Evolutionary conservation across 1,140 invertebrate species (phyloP), one percentile per base, ranked within the genome.

Genomic region (Ctenoplectra terminalis): DNA sequence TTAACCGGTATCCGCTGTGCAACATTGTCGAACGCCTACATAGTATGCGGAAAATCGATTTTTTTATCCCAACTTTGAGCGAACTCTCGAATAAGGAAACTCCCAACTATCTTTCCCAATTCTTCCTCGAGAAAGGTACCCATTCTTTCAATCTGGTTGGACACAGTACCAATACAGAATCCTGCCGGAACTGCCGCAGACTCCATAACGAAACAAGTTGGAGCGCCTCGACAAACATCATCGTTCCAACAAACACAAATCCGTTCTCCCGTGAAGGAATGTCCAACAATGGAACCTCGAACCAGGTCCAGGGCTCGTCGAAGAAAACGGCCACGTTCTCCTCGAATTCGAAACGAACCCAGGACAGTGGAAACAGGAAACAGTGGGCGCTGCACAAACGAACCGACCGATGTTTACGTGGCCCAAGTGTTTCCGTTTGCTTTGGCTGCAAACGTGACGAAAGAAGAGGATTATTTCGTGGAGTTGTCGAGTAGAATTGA

Each of bases 391-490:
- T 63, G 20, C 31, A 20, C 13, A 52, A 37, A 37, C 69, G 69
- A 40, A 15, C 50, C 34, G 20, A 29, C 31, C 50, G 48, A 23
- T 71, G 50, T 71, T 71, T 71, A 40, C 50, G 3, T 1, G n/a
- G n/a, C 4, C 40, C 9, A 15, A 29, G n/a, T 29, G 64, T 31
- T 67, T 43, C n/a, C 37, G 37, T 34, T 72, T 43, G 26, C 70
- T 72, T 40, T 40, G 50, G 29, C 29, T 5, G 66, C 8, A 69
- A 52, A 69, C 69, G 50, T 71, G 69, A 71, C 50, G 3, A 54
- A 23, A 23, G 48, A n/a, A 52, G 29, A 17, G 46, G 29, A 37
- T 50, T 17, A 34, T 37, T 20, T n/a, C n/a, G 5, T 37, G 34
- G 9, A 37, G 13, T n/a, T 37, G 34, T 37, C 23, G 23, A 2